These are phyloP conservation scores for Physeter macrocephalus DNA, from an alignment of 2,113 vertebrate genomes.

Conservation along the genomic window DNA sequence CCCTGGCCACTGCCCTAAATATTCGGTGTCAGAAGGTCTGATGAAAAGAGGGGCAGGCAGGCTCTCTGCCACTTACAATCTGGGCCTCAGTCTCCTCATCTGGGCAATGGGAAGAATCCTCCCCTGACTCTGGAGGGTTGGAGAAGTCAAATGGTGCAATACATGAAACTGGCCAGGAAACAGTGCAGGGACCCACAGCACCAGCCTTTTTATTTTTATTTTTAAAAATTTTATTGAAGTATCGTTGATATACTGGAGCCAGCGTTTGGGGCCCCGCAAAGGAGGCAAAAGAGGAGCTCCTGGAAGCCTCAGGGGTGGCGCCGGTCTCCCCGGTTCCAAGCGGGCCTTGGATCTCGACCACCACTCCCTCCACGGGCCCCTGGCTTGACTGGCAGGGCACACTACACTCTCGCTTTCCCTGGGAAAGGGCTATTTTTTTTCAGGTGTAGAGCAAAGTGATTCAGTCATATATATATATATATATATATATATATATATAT, in stretches of 20 bases:
- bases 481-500: neutral
- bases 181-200: neutral
- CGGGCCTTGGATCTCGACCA: neutral
- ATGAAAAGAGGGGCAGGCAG: neutral
- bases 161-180: fast-evolving
- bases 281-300: neutral
- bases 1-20: neutral
- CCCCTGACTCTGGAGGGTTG: fast-evolving
- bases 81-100: neutral
- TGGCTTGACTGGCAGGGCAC: neutral
- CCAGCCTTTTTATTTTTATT: neutral
- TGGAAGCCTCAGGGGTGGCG: too few relatives aligned
- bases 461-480: neutral
- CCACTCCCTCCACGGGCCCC: neutral
- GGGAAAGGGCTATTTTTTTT: slow-evolving; percentile 42
- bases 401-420: neutral
- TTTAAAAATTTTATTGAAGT: neutral
- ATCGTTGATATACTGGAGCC: neutral
- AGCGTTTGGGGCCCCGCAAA: neutral
- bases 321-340: neutral
- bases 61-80: fast-evolving
- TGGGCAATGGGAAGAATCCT: neutral
- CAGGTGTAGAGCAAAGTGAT: neutral
- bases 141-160: neutral
- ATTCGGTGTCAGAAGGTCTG: neutral